These are phyloP conservation scores for Trididemnum clinides DNA, from an alignment of 23 tunicate genomes.

Conservation along the genomic window DNA sequence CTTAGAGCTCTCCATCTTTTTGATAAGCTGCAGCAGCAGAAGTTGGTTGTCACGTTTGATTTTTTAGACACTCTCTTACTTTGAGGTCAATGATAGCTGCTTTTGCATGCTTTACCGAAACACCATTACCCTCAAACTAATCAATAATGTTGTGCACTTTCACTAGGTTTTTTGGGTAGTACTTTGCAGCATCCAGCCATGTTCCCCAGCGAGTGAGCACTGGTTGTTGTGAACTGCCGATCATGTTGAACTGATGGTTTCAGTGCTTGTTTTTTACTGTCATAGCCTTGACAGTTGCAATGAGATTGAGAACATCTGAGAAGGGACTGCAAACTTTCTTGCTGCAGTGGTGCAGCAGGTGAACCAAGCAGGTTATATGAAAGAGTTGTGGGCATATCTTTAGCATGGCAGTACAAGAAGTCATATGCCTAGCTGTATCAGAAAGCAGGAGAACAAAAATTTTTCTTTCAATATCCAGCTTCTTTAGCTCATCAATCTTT, in stretches of 20 bases:
- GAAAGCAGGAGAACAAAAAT: not conserved
- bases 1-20: too few species aligned
- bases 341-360: conserved; percentile 45
- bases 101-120: conserved; percentile 52
- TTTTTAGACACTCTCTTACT: conserved; percentile 39
- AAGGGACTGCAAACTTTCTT: conserved; percentile 47
- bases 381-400: conserved; percentile 44
- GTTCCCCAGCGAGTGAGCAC: too few species aligned
- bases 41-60: conserved; percentile 49
- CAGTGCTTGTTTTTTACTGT: too few species aligned
- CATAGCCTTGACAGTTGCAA: conserved; percentile 46
- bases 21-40: conserved; percentile 61
- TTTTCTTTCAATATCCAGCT: conserved; percentile 32
- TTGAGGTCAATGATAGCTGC: conserved; percentile 32
- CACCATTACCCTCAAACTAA: conserved; percentile 39
- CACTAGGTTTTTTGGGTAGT: conserved; percentile 37
- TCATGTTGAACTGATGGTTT: conserved; percentile 32
- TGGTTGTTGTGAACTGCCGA: conserved; percentile 43
- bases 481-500: conserved; percentile 21
- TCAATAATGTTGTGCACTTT: conserved; percentile 45
- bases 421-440: not conserved
- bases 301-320: conserved; percentile 51
- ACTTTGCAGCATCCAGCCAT: too few species aligned
- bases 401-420: conserved; percentile 7
- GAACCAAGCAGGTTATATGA: too few species aligned